Base-by-base conservation (phyloP, 2,888 invertebrate species). In the Suillia variegata region DNA sequence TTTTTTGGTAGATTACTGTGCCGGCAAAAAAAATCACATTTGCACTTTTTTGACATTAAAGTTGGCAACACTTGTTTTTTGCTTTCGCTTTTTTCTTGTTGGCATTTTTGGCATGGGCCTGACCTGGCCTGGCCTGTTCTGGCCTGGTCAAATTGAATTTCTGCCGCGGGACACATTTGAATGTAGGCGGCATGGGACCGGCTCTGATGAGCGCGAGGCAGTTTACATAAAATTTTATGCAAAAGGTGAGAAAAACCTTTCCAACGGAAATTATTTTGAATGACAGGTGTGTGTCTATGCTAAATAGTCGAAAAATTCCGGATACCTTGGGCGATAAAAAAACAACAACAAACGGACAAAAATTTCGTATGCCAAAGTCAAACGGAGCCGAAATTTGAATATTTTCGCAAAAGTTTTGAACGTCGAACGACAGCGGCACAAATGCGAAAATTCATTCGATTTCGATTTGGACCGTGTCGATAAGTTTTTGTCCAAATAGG, bases 131-230 rank as follows among this genome's bases (percentile, higher is more conserved):
- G n/a, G n/a, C n/a, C n/a, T n/a, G n/a, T n/a, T n/a, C n/a, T n/a
- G n/a, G n/a, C n/a, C n/a, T n/a, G n/a, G 62, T 56, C 63, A 74
- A 74, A 77, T 75, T 75, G 74, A 75, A 75, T 75, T 76, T 74
- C 67, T 65, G 73, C 74, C 76, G 67, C 70, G 77, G 76, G 76
- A 67, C 76, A 73, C 66, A 76, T 75, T 71, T n/a, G n/a, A n/a
- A n/a, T n/a, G n/a, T 70, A 75, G 69, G 67, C 74, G 33, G 26
- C 45, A 38, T 10, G 38, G 4, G 38, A n/a, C n/a, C n/a, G n/a
- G n/a, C 6, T 8, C 6, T 8, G 12, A 31, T 31, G 31, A 12
- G 15, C 38, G 15, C n/a, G 38, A 38, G 18, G 45, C 45, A 45
- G 45, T 20, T 45, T 20, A 20, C 20, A 45, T 45, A 45, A 45